Percentiles rank a stretch among this genome's conserved stretches.
These are phyloP conservation scores for Meloidogyne hapla DNA, from an alignment of 1,140 invertebrate genomes.

Conservation along the genomic window DNA sequence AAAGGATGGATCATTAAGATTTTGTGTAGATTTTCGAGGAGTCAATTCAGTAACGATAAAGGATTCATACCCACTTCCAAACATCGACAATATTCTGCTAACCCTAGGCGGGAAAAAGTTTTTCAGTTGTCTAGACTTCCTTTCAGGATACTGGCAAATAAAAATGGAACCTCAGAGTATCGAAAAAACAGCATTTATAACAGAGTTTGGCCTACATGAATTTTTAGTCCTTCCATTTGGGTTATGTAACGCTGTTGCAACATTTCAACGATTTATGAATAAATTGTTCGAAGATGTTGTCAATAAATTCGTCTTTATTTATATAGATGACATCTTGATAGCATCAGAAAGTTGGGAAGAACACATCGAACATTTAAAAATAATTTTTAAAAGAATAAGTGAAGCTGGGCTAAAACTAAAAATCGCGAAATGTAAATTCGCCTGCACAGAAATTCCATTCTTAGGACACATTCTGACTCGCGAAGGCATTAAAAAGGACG, in stretches of 20 bases:
- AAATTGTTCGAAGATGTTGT: conserved; percentile 60
- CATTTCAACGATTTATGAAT: conserved; percentile 69
- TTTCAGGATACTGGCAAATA: conserved; percentile 43
- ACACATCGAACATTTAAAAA: conserved; percentile 36
- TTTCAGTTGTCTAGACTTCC: conserved; percentile 63
- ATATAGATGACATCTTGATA: conserved; percentile 64
- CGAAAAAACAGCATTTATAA: conserved; percentile 40
- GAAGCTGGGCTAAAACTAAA: conserved; percentile 50
- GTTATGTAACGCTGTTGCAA: conserved; percentile 63
- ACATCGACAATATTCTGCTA: conserved; percentile 66
- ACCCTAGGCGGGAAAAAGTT: conserved; percentile 47
- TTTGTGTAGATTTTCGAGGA: conserved; percentile 66
- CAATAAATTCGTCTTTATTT: conserved; percentile 52
- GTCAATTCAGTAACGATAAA: conserved; percentile 65
- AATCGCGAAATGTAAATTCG: conserved; percentile 53
- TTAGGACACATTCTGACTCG: conserved; percentile 63
- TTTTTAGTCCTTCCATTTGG: conserved; percentile 66
- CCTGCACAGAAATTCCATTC: conserved; percentile 52
- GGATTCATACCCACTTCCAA: conserved; percentile 68
- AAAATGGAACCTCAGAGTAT: background rate
- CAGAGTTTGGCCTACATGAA: conserved; percentile 59
- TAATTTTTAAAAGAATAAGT: conserved; percentile 43
- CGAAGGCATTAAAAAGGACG: conserved; percentile 62
- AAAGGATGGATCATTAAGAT: conserved; percentile 64
- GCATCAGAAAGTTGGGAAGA: conserved; percentile 28